These are phyloP conservation scores for Eupithecia centaureata DNA, from an alignment of 2,888 invertebrate species.

Conservation along the genomic window DNA sequence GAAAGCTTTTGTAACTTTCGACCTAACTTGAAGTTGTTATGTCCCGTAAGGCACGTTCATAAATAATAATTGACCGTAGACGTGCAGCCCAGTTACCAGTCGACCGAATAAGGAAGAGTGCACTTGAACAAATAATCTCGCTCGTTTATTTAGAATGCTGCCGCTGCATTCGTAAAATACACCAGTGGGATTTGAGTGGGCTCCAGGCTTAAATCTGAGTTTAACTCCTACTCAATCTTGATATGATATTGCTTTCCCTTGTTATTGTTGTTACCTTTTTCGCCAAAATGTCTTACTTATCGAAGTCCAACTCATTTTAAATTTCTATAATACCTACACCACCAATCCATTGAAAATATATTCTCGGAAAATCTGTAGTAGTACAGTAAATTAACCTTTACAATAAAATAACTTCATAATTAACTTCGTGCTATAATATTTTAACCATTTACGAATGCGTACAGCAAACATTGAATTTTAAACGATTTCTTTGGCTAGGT, in stretches of 20 bases:
- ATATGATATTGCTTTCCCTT: constrained; percentile 47
- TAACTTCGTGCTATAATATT: background rate
- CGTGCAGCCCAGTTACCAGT: constrained; percentile 50
- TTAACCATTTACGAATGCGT: constrained; percentile 13
- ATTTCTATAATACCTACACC: background rate
- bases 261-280: constrained; percentile 38
- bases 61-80: constrained; percentile 48
- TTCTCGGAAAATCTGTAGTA: no score
- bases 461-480: constrained; percentile 23
- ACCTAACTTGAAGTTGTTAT: constrained; percentile 20
- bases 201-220: constrained; percentile 54
- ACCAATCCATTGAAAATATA: no score
- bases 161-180: constrained; percentile 57
- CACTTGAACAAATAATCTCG: constrained; percentile 74
- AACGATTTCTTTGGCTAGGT: constrained; percentile 28
- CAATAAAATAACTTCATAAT: background rate
- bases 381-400: no score
- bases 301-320: background rate
- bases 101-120: constrained; percentile 66
- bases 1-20: constrained; percentile 15
- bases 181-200: constrained; percentile 59
- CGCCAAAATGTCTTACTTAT: constrained; percentile 16
- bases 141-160: constrained; percentile 57
- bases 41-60: constrained; percentile 36
- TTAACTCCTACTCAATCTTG: constrained; percentile 57